These are phyloP conservation scores for Solenopsis invicta DNA, from an alignment of 1,140 invertebrate species.

Conservation along the genomic window DNA sequence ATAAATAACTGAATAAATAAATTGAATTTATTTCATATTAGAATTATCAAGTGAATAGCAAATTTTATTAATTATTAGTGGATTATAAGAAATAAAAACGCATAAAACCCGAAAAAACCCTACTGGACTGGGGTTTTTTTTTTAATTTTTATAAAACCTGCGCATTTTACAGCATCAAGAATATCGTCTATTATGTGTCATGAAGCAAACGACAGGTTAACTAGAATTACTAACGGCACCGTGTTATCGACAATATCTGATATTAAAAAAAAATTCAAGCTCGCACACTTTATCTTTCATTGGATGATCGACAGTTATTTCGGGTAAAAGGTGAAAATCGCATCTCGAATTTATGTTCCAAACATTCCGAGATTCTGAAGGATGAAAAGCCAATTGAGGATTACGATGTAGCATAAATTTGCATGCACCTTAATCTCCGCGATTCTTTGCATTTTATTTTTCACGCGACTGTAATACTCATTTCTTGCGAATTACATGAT, in stretches of 20 bases:
- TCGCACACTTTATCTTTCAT: not conserved
- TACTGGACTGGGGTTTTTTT: too few species aligned
- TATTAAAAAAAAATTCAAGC: not conserved
- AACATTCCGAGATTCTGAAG: not conserved
- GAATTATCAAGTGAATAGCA: too few species aligned
- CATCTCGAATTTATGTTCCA: not conserved
- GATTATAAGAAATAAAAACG: too few species aligned
- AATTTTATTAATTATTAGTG: too few species aligned
- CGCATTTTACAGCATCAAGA: not conserved
- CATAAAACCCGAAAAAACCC: too few species aligned
- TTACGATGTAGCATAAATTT: conserved; percentile 23
- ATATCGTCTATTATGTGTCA: not conserved
- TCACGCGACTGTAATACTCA: conserved; percentile 40
- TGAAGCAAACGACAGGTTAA: not conserved
- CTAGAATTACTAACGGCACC: not conserved
- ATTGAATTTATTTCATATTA: too few species aligned
- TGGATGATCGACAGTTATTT: not conserved
- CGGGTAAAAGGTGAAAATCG: not conserved
- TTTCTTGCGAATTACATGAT: conserved; percentile 56
- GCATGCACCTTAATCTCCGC: not conserved
- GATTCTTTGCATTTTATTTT: conserved; percentile 36
- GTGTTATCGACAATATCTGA: not conserved
- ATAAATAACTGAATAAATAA: too few species aligned
- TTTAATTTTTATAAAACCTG: too few species aligned
- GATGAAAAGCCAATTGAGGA: too few species aligned